Conservation (phyloP, 2,888 invertebrate genomes). For the Tribolium freemani region DNA sequence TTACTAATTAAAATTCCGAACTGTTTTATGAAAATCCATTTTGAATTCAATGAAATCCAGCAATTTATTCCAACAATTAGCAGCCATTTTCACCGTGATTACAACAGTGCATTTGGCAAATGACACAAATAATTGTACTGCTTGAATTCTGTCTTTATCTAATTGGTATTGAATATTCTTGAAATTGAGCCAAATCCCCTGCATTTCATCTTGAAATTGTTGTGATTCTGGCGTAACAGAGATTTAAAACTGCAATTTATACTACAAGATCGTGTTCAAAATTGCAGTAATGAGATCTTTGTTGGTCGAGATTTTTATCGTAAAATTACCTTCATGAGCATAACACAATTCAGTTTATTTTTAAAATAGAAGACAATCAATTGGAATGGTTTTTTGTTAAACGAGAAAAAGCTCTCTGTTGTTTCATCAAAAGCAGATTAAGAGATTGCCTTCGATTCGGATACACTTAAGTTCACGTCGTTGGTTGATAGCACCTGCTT, state of each 20-base stretch:
- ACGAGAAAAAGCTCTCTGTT: too few relatives aligned
- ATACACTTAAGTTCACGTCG: background rate
- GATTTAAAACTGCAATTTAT: background rate
- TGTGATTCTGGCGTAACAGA: background rate
- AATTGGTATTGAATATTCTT: too few relatives aligned
- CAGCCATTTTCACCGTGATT: background rate
- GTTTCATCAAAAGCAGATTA: background rate
- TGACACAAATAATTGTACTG: background rate
- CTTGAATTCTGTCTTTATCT: too few relatives aligned
- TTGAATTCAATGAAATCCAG: background rate
- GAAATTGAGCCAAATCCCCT: background rate
- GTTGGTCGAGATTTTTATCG: too few relatives aligned
- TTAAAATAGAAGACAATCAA: too few relatives aligned
- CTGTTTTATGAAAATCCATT: background rate
- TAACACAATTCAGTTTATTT: too few relatives aligned
- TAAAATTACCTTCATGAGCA: background rate
- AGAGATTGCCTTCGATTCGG: background rate
- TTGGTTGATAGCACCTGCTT: background rate
- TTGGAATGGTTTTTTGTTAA: too few relatives aligned
- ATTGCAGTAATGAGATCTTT: background rate
- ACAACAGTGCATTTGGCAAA: background rate
- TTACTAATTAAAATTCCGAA: background rate
- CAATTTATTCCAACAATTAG: background rate
- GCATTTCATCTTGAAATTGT: background rate
- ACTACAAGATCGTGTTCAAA: background rate